Evolutionary conservation across 2,888 invertebrate genomes (phyloP).

Genomic region (Plutella xylostella): DNA sequence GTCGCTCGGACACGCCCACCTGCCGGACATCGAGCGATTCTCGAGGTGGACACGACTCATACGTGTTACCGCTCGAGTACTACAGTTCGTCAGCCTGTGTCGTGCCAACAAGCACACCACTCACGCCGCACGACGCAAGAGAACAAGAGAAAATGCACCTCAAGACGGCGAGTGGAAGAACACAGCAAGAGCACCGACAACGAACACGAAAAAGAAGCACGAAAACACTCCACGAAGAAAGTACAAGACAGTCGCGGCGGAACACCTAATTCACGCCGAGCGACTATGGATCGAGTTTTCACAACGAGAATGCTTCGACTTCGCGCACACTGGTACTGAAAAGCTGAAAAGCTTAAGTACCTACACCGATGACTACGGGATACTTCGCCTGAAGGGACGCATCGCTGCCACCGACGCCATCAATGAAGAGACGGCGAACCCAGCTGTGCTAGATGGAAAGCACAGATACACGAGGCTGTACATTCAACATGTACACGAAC

Average conservation of each 20-base stretch:
- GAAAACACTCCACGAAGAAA: too few relatives aligned
- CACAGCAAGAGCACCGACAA: background rate
- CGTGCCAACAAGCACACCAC: background rate
- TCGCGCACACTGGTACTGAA: background rate
- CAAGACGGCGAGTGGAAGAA: background rate
- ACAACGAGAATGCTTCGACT: background rate
- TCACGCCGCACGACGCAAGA: background rate
- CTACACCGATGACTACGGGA: constrained; percentile 9
- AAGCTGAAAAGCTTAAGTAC: background rate
- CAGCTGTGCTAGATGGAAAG: constrained; percentile 13
- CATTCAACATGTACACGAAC: constrained; percentile 1
- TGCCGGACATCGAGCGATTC: constrained; percentile 11
- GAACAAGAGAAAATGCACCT: background rate
- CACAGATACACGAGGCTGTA: constrained; percentile 1
- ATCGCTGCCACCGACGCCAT: constrained; percentile 12
- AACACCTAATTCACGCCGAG: background rate
- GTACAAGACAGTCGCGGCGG: background rate
- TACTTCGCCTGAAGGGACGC: constrained; percentile 15
- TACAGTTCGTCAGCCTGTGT: constrained; percentile 6
- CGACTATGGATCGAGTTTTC: background rate
- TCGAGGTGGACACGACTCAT: constrained; percentile 13
- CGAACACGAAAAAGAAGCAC: too few relatives aligned
- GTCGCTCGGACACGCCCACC: too few relatives aligned
- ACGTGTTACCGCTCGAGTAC: constrained; percentile 5
- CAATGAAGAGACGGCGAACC: constrained; percentile 7